Percentiles rank a stretch among this genome's conserved stretches.
These are phyloP conservation scores for Syrista parreyssii DNA, from an alignment of 2,888 invertebrate genomes.

Conservation along the genomic window DNA sequence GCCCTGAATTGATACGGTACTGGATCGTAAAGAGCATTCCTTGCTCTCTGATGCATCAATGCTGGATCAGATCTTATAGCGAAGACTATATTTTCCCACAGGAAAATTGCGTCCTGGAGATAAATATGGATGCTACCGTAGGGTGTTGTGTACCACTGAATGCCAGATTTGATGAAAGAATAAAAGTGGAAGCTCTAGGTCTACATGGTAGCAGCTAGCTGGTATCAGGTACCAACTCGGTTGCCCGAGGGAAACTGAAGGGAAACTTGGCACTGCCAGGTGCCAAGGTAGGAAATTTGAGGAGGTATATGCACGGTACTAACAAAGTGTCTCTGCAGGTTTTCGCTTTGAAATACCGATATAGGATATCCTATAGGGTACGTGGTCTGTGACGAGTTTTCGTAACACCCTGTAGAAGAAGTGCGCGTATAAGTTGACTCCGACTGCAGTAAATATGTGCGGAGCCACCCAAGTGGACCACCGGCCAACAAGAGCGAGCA, in stretches of 20 bases:
- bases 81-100: neutral
- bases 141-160: neutral
- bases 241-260: neutral
- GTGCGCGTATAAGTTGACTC: conserved; percentile 1
- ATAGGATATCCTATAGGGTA: neutral
- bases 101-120: neutral
- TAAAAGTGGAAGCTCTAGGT: neutral
- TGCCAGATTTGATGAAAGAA: neutral
- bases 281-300: neutral
- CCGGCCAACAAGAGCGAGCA: conserved; percentile 14
- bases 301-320: neutral
- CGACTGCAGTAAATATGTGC: conserved; percentile 23
- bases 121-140: neutral
- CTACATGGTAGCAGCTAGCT: neutral
- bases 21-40: neutral
- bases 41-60: neutral
- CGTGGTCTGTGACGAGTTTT: neutral
- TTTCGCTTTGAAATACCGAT: neutral
- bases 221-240: neutral
- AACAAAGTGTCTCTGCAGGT: neutral
- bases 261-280: neutral
- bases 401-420: conserved; percentile 2
- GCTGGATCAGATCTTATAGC: neutral
- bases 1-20: neutral
- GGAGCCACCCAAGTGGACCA: conserved; percentile 33